Conservation (phyloP, 2,888 invertebrate genomes). For the Lasioglossum zephyrum region DNA sequence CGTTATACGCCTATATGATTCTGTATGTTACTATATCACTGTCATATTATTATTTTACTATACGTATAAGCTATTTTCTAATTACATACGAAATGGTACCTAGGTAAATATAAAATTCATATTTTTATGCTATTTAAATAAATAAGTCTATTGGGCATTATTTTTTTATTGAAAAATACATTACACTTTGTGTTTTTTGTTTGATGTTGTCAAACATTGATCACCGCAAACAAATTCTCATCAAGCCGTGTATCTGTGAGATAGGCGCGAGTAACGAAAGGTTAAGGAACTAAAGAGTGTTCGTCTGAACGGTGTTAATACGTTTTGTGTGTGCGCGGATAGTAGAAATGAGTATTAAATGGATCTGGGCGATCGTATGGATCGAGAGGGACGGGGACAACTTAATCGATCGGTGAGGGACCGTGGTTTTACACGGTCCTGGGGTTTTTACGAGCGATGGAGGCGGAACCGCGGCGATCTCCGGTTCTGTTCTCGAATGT, state of each 20-base stretch:
- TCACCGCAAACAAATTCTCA: no score
- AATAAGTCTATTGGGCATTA: no score
- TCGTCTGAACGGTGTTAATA: no score
- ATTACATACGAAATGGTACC: slow-evolving; percentile 81
- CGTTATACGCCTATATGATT: slow-evolving; percentile 78
- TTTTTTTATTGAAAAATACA: no score
- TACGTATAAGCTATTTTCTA: slow-evolving; percentile 79
- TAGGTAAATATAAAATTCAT: no score
- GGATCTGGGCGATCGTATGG: not conserved
- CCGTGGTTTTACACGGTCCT: not conserved
- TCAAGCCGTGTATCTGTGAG: no score
- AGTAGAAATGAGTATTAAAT: not conserved
- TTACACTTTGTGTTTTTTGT: no score
- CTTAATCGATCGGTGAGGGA: slow-evolving; percentile 8
- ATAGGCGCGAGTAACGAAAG: no score
- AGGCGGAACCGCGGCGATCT: slow-evolving; percentile 10
- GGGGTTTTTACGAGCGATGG: slow-evolving; percentile 35
- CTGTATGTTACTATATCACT: slow-evolving; percentile 80
- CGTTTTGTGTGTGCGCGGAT: not conserved
- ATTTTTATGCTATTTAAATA: slow-evolving; percentile 41
- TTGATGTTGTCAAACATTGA: no score
- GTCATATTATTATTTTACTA: slow-evolving; percentile 75
- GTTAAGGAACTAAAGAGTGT: no score
- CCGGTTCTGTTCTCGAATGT: slow-evolving; percentile 33
- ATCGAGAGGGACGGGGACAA: not conserved